Evolutionary conservation across 2,797 vertebrate genomes (phyloP).

Genomic region (Chelmon rostratus): DNA sequence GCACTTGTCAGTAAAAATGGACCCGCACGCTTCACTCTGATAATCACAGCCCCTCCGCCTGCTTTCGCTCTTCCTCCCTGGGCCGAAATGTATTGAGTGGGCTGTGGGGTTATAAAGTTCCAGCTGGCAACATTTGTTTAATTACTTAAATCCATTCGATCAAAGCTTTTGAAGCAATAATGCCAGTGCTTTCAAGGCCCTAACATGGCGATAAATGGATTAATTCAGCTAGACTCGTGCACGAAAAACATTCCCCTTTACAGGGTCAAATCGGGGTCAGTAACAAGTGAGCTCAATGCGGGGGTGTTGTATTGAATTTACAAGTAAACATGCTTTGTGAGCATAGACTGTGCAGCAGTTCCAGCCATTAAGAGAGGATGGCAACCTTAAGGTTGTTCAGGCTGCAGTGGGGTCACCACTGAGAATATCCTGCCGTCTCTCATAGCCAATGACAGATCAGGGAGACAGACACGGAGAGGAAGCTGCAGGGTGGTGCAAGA

Average conservation of each 20-base stretch:
- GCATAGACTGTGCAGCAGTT: conserved; percentile 18
- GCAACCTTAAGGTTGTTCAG: conserved; percentile 38
- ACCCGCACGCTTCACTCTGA: conserved; percentile 59
- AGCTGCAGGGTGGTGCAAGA: too few species aligned
- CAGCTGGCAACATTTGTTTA: conserved; percentile 81
- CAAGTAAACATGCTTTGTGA: conserved; percentile 44
- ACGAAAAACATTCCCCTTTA: conserved; percentile 60
- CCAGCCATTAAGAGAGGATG: conserved; percentile 26
- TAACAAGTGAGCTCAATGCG: conserved; percentile 47
- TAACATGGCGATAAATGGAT: conserved; percentile 75
- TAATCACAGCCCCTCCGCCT: conserved; percentile 52
- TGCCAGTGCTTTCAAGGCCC: conserved; percentile 72
- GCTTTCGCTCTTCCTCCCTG: conserved; percentile 28
- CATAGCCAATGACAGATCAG: too few species aligned
- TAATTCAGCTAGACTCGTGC: conserved; percentile 64
- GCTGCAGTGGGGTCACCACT: conserved; percentile 35
- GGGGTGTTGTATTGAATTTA: conserved; percentile 56
- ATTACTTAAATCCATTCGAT: conserved; percentile 80
- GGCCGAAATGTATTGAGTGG: conserved; percentile 71
- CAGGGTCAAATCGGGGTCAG: conserved; percentile 70
- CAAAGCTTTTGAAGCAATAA: conserved; percentile 79
- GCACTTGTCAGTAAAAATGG: conserved; percentile 67
- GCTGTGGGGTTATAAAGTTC: conserved; percentile 73
- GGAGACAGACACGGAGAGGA: too few species aligned
- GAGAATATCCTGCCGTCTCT: too few species aligned